A percentile compares a stretch with the other conserved stretches of the same genome.
phyloP scores from a whole-genome alignment of 2,797 vertebrate genomes.

The Anniella stebbinsi region DNA sequence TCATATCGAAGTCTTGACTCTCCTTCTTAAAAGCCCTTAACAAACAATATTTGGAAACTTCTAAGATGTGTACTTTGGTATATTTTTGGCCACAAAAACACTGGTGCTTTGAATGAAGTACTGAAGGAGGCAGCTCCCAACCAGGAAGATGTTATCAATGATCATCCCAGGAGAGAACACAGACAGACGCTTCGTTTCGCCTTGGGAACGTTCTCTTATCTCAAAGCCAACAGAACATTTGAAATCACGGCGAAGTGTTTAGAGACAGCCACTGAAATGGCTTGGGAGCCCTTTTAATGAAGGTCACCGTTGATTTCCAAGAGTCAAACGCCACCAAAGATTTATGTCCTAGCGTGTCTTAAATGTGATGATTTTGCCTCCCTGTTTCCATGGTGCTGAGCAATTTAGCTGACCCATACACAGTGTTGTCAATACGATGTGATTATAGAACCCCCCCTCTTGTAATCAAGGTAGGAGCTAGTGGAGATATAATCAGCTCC shows the following conservation, averaged over 20 bases:
- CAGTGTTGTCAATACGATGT: neutral
- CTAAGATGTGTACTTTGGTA: neutral
- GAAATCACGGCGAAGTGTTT: neutral
- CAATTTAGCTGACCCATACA: neutral
- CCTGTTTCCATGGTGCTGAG: slow-evolving; percentile 5
- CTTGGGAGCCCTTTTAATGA: neutral
- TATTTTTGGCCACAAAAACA: neutral
- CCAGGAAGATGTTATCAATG: neutral
- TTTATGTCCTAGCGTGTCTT: neutral
- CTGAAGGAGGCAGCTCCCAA: neutral
- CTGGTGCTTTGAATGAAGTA: neutral
- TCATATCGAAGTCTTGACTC: neutral
- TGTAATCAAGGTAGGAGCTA: neutral
- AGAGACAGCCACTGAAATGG: neutral
- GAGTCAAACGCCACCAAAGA: neutral
- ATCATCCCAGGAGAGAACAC: neutral
- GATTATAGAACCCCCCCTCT: neutral
- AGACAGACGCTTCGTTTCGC: neutral
- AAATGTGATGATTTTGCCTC: neutral
- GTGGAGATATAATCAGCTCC: neutral
- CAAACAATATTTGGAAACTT: neutral
- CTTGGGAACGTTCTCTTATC: neutral
- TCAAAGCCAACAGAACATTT: neutral
- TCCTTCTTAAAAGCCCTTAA: neutral
- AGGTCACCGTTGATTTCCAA: neutral